Conservation (phyloP, 2,113 vertebrate genomes). For the Mugil cephalus region DNA sequence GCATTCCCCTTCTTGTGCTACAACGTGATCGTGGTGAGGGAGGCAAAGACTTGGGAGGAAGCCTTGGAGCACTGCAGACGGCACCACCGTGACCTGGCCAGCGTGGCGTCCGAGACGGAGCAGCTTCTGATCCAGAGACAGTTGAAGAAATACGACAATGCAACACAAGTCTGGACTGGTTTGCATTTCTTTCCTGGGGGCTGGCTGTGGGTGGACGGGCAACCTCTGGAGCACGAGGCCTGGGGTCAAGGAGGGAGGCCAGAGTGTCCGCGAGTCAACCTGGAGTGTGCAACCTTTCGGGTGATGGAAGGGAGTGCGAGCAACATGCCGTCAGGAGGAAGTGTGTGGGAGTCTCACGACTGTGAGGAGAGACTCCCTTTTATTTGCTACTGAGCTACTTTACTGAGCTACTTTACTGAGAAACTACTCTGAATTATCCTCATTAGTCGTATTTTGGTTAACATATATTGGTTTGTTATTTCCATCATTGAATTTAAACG, state of each 20-base stretch:
- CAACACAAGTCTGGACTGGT: constrained; percentile 36
- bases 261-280: background rate
- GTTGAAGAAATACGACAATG: background rate
- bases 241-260: constrained; percentile 31
- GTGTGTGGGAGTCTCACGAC: constrained; percentile 30
- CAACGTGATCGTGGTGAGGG: constrained; percentile 2
- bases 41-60: constrained; percentile 55
- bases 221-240: constrained; percentile 10
- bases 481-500: too few relatives aligned
- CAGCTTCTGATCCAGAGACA: constrained; percentile 46
- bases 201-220: constrained; percentile 58
- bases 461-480: too few relatives aligned
- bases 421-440: too few relatives aligned
- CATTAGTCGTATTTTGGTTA: too few relatives aligned
- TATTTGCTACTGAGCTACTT: constrained; percentile 46
- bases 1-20: constrained; percentile 28
- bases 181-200: constrained; percentile 41
- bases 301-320: background rate
- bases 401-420: background rate
- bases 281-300: constrained; percentile 30
- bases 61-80: constrained; percentile 46
- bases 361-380: constrained; percentile 51
- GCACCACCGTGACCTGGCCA: constrained; percentile 33
- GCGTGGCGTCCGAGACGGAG: constrained; percentile 43
- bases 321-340: too few relatives aligned